Base-by-base conservation (phyloP, 2,797 vertebrate species). In the Garrulus glandarius region DNA sequence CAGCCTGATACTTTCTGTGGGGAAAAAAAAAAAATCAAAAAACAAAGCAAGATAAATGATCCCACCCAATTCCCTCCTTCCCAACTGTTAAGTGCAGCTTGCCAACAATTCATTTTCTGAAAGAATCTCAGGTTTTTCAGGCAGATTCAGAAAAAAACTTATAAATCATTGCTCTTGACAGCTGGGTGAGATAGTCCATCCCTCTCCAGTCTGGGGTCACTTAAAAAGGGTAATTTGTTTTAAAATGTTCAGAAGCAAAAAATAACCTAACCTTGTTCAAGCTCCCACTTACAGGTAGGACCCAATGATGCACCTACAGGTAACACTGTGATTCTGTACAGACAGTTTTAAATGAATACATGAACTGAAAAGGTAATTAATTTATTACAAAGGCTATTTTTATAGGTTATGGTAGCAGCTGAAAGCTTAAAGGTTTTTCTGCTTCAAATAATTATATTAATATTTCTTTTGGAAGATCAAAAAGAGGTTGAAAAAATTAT, bases 381-480 rank as follows among this genome's bases (percentile, higher is more conserved):
- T 87, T 96, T 89, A 91, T 91, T 71, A 93, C 67, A 96, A 86
- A 89, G 43, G 79, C 30, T 70, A 63, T 84, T 69, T 84, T 93
- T 74, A 68, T 34, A 63, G 50, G 17, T 41, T 80, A 59, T 52
- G 64, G 20, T 84, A 83, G 90, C 21, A 67, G 6, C 13, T 67
- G 74, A 72, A 84, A 67, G 47, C 37, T 67, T 88, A 95, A 93
- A 89, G 46, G 29, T 10, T 85, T 95, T 94, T 50, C 81, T 95
- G 46, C 46, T 94, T 96, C 82, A 94, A 96, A 96, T 74, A 83
- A 41, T 90, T 80, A 71, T 89, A 85, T 90, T 95, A 95, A 65
- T 63, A 88, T 95, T 63, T 94, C 96, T 89, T 97, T 89, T 57
- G 43, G 11, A 96, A 96, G 91, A 94, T 97, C 91, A 96, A 94